Base-by-base conservation (phyloP, 2,888 invertebrate species). In the Beris morrisii region DNA sequence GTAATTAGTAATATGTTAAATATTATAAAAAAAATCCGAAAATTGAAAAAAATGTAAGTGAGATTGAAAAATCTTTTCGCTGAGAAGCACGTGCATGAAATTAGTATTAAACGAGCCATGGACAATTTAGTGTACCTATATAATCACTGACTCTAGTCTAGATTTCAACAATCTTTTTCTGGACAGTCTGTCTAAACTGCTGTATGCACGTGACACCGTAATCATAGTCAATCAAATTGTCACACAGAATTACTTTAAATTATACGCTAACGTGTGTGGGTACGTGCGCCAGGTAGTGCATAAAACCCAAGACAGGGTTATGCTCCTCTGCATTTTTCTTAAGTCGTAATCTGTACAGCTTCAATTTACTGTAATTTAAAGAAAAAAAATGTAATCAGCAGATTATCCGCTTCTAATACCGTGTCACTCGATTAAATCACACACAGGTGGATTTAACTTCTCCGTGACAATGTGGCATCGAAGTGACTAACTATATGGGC, bases 191-290 rank as follows among this genome's bases (percentile, higher is more conserved):
- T 38, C 6, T 52, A 61, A 22, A 50, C 22, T 43, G 38, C 52
- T 15, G 52, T 32, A 43, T 38, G 13, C 38, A 61, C 31, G 50
- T 38, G 38, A 52, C 28, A 52, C 50, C 22, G n/a, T 43, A 61
- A 61, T 61, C 50, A 61, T 52, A 50, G 15, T 15, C 61, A 61
- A 61, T 61, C 61, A 61, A 50, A 15, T 50, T 61, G 61, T 61
- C 61, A 61, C 11, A 50, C 52, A 28, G 43, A 52, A 11, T 46
- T 31, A 28, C 22, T 46, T 30, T 30, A 11, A 30, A 30, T 31
- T 30, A n/a, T n/a, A 30, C 12, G 28, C 31, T 13, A 30, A 31
- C 31, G 38, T 61, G 9, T 38, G 5, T 7, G 9, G 38, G 38
- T 59, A 50, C 61, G 52, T 61, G 52, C 43, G 61, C 32, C 32